These are phyloP conservation scores for Heliconius himera DNA, from an alignment of 1,140 invertebrate species.

Conservation along the genomic window DNA sequence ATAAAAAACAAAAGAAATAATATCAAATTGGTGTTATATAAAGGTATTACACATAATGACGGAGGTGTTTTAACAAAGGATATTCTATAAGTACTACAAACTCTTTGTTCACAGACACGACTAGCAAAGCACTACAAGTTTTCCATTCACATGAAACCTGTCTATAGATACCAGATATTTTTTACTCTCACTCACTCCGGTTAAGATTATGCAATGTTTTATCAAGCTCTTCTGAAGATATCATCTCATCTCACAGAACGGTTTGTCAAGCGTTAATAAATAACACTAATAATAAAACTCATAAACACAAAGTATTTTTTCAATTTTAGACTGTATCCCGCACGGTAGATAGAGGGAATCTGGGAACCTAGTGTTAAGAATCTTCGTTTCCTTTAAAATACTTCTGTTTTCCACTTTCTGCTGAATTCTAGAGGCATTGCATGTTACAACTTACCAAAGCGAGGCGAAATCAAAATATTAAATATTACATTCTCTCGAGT, in stretches of 20 bases:
- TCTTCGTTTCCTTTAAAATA: too few relatives aligned
- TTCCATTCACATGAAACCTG: slow-evolving; percentile 29
- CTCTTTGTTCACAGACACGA: slow-evolving; percentile 23
- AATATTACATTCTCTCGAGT: too few relatives aligned
- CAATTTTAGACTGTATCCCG: too few relatives aligned
- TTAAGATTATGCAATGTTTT: slow-evolving; percentile 3
- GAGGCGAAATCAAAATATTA: too few relatives aligned
- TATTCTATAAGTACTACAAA: slow-evolving; percentile 19
- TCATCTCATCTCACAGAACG: neutral
- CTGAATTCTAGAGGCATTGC: too few relatives aligned
- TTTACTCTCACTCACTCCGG: slow-evolving; percentile 5
- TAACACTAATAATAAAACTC: neutral
- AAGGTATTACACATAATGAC: neutral
- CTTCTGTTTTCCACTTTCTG: too few relatives aligned
- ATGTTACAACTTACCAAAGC: too few relatives aligned
- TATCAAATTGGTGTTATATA: neutral
- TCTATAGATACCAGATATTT: slow-evolving; percentile 1
- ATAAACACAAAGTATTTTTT: too few relatives aligned
- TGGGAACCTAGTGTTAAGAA: too few relatives aligned
- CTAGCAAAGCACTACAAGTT: slow-evolving; percentile 13
- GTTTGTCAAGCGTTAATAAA: neutral
- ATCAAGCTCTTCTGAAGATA: neutral
- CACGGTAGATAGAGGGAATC: too few relatives aligned
- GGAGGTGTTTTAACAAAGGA: slow-evolving; percentile 26
- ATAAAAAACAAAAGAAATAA: neutral